Evolutionary conservation across 1,140 invertebrate genomes (phyloP).

Genomic region (Cydia amplana): DNA sequence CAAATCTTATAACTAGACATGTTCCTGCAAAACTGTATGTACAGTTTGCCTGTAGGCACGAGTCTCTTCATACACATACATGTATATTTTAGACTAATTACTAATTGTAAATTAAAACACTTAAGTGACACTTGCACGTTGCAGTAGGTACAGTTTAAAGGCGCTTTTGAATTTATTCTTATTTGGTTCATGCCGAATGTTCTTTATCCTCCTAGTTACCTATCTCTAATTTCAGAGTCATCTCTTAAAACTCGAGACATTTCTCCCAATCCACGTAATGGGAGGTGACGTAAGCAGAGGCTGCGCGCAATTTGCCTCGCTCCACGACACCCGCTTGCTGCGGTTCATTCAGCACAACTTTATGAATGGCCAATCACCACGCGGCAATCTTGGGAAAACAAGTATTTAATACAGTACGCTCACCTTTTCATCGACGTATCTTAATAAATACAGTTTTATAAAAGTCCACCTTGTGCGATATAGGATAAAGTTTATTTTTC

Average conservation of each 20-base stretch:
- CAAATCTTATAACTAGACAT: too few species aligned
- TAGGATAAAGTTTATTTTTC: background rate
- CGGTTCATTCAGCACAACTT: slow-evolving; percentile 48
- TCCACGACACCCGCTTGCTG: slow-evolving; percentile 44
- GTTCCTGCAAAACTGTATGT: too few species aligned
- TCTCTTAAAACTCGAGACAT: background rate
- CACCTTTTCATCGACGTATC: background rate
- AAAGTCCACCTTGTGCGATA: background rate
- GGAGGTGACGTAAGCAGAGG: slow-evolving; percentile 46
- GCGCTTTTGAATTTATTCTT: too few species aligned
- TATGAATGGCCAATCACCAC: slow-evolving; percentile 39
- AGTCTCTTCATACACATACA: too few species aligned
- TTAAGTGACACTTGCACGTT: too few species aligned
- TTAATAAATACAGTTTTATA: background rate
- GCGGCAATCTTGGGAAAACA: background rate
- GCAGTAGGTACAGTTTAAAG: too few species aligned
- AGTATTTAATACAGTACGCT: slow-evolving; percentile 18
- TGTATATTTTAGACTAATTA: too few species aligned
- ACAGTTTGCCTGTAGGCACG: too few species aligned
- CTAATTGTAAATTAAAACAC: too few species aligned
- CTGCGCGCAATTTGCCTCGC: slow-evolving; percentile 42
- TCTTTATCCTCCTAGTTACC: too few species aligned
- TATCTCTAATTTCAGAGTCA: too few species aligned
- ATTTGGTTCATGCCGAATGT: too few species aligned
- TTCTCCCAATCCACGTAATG: slow-evolving; percentile 34